Evolutionary conservation across 1,140 invertebrate genomes (phyloP).

Genomic region (Gerris buenoi): DNA sequence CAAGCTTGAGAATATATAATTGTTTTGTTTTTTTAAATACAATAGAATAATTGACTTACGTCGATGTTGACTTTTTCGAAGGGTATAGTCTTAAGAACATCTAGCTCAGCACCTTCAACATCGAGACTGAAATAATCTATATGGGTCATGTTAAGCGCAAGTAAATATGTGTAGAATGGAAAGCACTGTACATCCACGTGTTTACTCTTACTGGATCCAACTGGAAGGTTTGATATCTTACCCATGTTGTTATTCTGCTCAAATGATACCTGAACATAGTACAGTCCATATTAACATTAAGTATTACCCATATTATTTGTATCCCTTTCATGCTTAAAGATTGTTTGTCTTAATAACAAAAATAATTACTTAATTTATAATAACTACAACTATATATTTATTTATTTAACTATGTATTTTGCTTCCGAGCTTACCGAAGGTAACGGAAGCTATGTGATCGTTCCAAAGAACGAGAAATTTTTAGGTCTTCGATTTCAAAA

Average conservation of each 20-base stretch:
- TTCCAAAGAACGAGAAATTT: no score
- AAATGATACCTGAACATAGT: constrained; percentile 27
- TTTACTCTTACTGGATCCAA: constrained; percentile 8
- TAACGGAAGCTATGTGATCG: no score
- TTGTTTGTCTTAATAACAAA: background rate
- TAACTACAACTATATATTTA: no score
- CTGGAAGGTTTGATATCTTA: constrained; percentile 24
- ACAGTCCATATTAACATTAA: no score
- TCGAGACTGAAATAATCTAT: constrained; percentile 36
- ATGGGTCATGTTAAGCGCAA: constrained; percentile 30
- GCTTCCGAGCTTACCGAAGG: no score
- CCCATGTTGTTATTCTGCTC: constrained; percentile 29
- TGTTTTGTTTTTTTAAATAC: no score
- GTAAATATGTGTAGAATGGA: constrained; percentile 34
- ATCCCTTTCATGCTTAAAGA: background rate
- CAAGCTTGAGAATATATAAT: no score
- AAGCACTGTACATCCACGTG: constrained; percentile 35
- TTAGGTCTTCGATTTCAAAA: no score
- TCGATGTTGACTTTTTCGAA: constrained; percentile 34
- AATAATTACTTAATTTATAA: background rate
- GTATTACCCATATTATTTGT: background rate
- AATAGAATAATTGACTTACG: no score
- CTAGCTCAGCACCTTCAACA: constrained; percentile 37
- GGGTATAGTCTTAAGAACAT: constrained; percentile 37
- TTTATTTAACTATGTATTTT: no score